Evolutionary conservation across 2,888 invertebrate species (phyloP).

Genomic region (Mesoligia furuncula): DNA sequence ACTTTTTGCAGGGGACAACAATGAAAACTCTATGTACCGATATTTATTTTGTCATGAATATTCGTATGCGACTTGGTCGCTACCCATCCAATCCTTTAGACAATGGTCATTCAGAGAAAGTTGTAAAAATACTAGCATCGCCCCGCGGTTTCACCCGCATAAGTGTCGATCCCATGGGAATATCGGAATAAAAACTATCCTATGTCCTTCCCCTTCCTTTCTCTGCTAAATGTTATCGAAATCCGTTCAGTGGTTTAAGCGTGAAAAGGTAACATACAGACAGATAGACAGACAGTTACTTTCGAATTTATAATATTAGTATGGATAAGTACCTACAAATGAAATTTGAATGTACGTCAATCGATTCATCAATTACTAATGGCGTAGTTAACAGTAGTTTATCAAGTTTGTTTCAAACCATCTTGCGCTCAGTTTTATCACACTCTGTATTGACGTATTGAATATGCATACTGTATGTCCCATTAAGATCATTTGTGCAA

Average conservation of each 20-base stretch:
- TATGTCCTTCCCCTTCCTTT: too few relatives aligned
- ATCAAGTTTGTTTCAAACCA: constrained; percentile 27
- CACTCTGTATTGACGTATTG: constrained; percentile 19
- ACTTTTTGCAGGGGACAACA: not conserved
- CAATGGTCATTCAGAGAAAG: constrained; percentile 41
- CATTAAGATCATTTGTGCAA: constrained; percentile 30
- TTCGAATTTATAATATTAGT: too few relatives aligned
- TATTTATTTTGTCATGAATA: not conserved
- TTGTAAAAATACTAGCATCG: constrained; percentile 22
- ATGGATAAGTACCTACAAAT: constrained; percentile 3
- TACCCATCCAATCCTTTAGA: constrained; percentile 3
- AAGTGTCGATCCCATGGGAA: too few relatives aligned
- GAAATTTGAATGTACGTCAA: constrained; percentile 17
- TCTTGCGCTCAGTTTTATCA: constrained; percentile 13
- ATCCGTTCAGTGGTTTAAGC: too few relatives aligned
- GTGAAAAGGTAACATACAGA: too few relatives aligned
- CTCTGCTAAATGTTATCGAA: too few relatives aligned
- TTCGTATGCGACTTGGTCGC: not conserved
- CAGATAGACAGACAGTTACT: too few relatives aligned
- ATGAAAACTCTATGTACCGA: not conserved
- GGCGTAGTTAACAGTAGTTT: constrained; percentile 14
- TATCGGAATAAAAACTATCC: too few relatives aligned
- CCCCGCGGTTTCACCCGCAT: too few relatives aligned
- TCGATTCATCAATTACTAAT: constrained; percentile 26
- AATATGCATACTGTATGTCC: constrained; percentile 27